Evolutionary conservation across 2,888 invertebrate species (phyloP), one percentile per base, ranked within the genome.

Genomic region (Sphaeridia pumilis): DNA sequence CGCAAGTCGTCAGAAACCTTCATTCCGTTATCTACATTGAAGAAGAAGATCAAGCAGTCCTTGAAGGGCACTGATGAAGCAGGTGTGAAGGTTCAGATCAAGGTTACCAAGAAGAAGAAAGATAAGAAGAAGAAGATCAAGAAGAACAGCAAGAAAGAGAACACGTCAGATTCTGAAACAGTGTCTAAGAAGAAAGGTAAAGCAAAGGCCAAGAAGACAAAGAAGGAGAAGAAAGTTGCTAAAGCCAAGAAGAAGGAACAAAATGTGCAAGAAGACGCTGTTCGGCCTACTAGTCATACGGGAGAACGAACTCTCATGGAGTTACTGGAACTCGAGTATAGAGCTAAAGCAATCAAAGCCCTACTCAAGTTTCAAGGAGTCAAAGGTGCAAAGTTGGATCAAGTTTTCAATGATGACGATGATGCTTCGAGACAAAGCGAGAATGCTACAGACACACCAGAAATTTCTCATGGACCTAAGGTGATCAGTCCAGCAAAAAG

Each of bases 311-410:
- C 58, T 44, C 51, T 65, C 44, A 70, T 73, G 68, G 73, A 74
- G 57, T 66, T 74, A 10, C 60, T 73, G 27, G 73, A 74, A 57
- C 64, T 74, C 42, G 73, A 74, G 61, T 73, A 73, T 70, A 67
- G 74, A 48, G 74, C 63, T 69, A 62, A 64, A 44, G 73, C 73
- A n/a, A 74, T 74, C 47, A 71, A 72, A 55, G 70, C 73, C 14
- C 69, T 74, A 67, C 64, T 74, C 25, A 68, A 68, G 50, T 67
- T 67, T 36, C 68, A 69, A 52, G 65, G 59, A 3, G 51, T 61
- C 14, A 46, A 56, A 3, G 46, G 50, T 1, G 17, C 52, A 5
- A 56, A 55, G 36, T 36, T 59, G 20, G 58, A 57, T 17, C 48
- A 52, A 5, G 55, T 57, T 25, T 46, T 47, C n/a, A 42, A 57